phyloP scores from a whole-genome alignment of 2,888 invertebrate genomes.

The Schrankia costaestrigalis region DNA sequence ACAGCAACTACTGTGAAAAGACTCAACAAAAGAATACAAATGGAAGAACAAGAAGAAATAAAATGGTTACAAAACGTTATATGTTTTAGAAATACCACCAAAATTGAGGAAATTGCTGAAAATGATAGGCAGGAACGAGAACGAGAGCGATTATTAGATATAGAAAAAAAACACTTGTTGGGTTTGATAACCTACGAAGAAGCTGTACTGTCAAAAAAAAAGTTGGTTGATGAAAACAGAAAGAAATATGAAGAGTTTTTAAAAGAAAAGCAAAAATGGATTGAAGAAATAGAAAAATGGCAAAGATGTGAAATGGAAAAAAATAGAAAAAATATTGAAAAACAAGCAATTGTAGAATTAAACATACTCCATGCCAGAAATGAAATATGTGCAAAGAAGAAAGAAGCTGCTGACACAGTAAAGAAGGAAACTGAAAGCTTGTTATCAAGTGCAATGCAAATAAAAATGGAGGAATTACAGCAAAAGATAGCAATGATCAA shows the following conservation, averaged over 20 bases:
- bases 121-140: constrained; percentile 68
- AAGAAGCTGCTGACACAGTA: constrained; percentile 49
- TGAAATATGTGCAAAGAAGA: constrained; percentile 46
- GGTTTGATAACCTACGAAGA: constrained; percentile 82
- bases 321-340: constrained; percentile 71
- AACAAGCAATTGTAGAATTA: constrained; percentile 51
- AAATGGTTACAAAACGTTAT: constrained; percentile 74
- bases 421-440: constrained; percentile 55
- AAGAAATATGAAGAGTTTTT: constrained; percentile 72
- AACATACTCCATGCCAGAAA: constrained; percentile 55
- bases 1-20: constrained; percentile 75
- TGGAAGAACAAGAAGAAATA: constrained; percentile 61
- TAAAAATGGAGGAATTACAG: constrained; percentile 73
- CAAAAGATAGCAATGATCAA: constrained; percentile 71
- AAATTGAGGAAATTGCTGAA: constrained; percentile 65
- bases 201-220: constrained; percentile 79
- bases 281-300: constrained; percentile 76
- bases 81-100: constrained; percentile 63
- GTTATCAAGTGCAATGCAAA: constrained; percentile 59
- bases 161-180: constrained; percentile 80
- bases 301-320: constrained; percentile 67
- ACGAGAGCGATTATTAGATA: constrained; percentile 71
- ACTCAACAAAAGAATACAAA: constrained; percentile 69
- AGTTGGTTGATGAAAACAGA: constrained; percentile 67
- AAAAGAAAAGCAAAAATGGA: constrained; percentile 70